Evolutionary conservation across 2,888 invertebrate genomes (phyloP).

Genomic region (Deilephila elpenor): DNA sequence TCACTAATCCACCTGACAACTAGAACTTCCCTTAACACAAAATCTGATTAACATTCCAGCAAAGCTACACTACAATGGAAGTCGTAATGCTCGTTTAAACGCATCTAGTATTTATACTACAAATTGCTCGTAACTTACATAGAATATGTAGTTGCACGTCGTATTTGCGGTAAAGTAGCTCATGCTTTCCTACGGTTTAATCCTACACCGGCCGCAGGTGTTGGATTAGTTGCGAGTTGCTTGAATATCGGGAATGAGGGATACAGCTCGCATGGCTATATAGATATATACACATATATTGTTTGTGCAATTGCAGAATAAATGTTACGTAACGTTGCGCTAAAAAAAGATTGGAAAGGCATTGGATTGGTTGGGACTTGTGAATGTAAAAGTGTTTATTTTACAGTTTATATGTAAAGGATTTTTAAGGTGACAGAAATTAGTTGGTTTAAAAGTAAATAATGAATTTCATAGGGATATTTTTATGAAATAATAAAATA

Average conservation of each 20-base stretch:
- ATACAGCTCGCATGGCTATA: conserved; percentile 25
- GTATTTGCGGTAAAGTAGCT: conserved; percentile 42
- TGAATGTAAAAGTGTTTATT: too few relatives aligned
- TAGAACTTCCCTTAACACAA: too few relatives aligned
- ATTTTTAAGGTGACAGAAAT: too few relatives aligned
- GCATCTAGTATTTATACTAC: background rate
- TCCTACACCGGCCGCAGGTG: conserved; percentile 53
- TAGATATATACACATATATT: conserved; percentile 4
- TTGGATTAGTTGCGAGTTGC: conserved; percentile 52
- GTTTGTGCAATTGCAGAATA: conserved; percentile 11
- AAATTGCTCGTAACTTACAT: conserved; percentile 19
- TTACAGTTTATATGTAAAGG: too few relatives aligned
- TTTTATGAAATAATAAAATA: too few relatives aligned
- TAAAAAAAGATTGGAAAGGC: background rate
- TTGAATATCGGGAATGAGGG: conserved; percentile 43
- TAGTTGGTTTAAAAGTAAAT: too few relatives aligned
- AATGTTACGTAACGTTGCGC: background rate
- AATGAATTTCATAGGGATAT: too few relatives aligned
- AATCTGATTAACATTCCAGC: background rate
- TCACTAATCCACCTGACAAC: too few relatives aligned
- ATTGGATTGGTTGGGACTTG: too few relatives aligned
- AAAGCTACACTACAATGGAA: background rate
- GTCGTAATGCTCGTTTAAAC: background rate
- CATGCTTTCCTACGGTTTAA: conserved; percentile 46
- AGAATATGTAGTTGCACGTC: conserved; percentile 35